These are phyloP conservation scores for Halcyon leucocephala DNA, from an alignment of 2,797 vertebrate species.

Conservation along the genomic window DNA sequence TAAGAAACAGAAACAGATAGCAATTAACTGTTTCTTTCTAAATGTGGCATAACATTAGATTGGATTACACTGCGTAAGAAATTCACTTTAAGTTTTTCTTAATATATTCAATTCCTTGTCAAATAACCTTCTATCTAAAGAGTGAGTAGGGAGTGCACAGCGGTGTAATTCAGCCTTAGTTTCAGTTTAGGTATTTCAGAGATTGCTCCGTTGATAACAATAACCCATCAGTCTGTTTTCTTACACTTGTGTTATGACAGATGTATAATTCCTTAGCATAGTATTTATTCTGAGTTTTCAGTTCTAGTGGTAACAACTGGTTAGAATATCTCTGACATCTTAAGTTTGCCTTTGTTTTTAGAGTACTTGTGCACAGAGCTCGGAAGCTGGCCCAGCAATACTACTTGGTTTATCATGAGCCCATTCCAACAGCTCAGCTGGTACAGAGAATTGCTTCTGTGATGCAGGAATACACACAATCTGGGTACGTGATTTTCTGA, in stretches of 20 bases:
- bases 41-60: neutral
- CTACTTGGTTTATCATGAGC: slow-evolving; percentile 96
- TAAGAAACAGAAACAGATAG: neutral
- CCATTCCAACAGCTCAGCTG: slow-evolving; percentile 97
- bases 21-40: neutral
- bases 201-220: neutral
- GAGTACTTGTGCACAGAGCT: slow-evolving; percentile 95
- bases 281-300: neutral
- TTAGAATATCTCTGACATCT: neutral
- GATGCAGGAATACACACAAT: slow-evolving; percentile 99
- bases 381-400: slow-evolving; percentile 98
- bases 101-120: neutral
- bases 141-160: neutral
- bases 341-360: slow-evolving; percentile 59
- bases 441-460: slow-evolving; percentile 98
- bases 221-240: neutral
- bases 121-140: neutral
- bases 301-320: neutral
- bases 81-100: neutral
- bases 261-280: neutral
- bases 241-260: neutral
- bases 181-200: neutral
- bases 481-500: slow-evolving; percentile 82
- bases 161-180: neutral
- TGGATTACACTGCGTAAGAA: neutral